phyloP scores from a whole-genome alignment of 2,888 invertebrate species.

The Kuschelorhynchus macadamiae region DNA sequence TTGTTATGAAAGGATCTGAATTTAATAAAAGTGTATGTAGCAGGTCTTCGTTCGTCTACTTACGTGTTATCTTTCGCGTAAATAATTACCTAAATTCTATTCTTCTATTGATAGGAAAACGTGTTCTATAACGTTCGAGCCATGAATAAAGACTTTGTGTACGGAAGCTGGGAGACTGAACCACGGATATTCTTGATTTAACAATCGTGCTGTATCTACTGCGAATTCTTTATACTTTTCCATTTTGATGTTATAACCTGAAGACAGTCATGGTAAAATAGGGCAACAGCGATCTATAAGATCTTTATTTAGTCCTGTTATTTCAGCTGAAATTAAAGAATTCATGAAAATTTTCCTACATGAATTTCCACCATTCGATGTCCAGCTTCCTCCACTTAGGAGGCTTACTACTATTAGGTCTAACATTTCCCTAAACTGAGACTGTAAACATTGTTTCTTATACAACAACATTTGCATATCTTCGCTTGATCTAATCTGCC shows the following conservation, averaged over 20 bases:
- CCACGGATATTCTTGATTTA: not conserved
- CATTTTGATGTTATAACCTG: slow-evolving; percentile 12
- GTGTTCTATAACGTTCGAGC: not conserved
- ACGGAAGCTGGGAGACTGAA: slow-evolving; percentile 1
- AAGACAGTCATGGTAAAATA: not conserved
- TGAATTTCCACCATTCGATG: slow-evolving; percentile 41
- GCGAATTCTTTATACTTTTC: slow-evolving; percentile 8
- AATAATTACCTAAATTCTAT: too few species aligned
- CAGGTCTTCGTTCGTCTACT: too few species aligned
- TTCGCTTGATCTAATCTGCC: not conserved
- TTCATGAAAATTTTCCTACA: slow-evolving; percentile 40
- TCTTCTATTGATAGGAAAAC: slow-evolving; percentile 24
- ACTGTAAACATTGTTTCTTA: not conserved
- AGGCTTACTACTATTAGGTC: slow-evolving; percentile 5
- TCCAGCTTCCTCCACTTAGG: slow-evolving; percentile 36
- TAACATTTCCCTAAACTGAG: not conserved
- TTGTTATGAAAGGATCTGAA: too few species aligned
- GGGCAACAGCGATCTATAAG: slow-evolving; percentile 17
- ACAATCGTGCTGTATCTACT: not conserved
- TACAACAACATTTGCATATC: not conserved
- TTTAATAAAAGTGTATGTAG: too few species aligned
- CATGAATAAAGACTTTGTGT: not conserved
- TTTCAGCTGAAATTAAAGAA: slow-evolving; percentile 35
- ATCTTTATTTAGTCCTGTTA: slow-evolving; percentile 12
- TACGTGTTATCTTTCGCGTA: too few species aligned